Evolutionary conservation across 1,140 invertebrate species (phyloP).

Genomic region (Drosophila neocordata): DNA sequence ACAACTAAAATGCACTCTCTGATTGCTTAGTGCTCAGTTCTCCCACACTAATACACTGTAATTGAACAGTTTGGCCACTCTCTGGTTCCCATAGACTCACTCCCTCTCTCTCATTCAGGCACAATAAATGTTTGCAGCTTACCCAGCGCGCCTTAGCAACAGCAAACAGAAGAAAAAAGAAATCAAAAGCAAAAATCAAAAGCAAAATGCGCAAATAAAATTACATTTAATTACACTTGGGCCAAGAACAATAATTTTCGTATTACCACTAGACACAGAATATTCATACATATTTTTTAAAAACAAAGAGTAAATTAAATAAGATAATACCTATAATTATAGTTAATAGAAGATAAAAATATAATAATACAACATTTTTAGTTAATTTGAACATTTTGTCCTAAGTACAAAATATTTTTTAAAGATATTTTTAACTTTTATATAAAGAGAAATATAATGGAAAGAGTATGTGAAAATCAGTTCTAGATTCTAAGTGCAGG

Average conservation of each 20-base stretch:
- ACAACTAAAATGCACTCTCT: slow-evolving; percentile 25
- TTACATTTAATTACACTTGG: slow-evolving; percentile 53
- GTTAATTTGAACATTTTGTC: no score
- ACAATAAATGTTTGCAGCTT: slow-evolving; percentile 24
- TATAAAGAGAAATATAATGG: no score
- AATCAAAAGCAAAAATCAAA: slow-evolving; percentile 29
- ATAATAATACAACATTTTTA: no score
- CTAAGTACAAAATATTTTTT: no score
- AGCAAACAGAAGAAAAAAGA: not conserved
- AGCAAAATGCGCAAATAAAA: slow-evolving; percentile 46
- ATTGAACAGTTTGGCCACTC: not conserved
- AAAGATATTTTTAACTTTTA: no score
- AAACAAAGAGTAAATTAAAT: no score
- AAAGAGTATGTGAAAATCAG: not conserved
- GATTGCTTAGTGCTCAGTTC: not conserved
- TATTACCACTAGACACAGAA: slow-evolving; percentile 1
- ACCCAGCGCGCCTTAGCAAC: slow-evolving; percentile 51
- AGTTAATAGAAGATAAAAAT: no score
- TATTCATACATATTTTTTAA: no score
- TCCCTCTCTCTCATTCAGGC: not conserved
- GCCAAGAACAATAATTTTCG: slow-evolving; percentile 33
- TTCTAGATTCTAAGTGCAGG: no score
- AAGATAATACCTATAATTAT: no score
- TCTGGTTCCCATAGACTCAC: slow-evolving; percentile 3
- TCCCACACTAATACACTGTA: not conserved